Evolutionary conservation across 2,888 invertebrate genomes (phyloP).

Genomic region (Abrostola tripartita): DNA sequence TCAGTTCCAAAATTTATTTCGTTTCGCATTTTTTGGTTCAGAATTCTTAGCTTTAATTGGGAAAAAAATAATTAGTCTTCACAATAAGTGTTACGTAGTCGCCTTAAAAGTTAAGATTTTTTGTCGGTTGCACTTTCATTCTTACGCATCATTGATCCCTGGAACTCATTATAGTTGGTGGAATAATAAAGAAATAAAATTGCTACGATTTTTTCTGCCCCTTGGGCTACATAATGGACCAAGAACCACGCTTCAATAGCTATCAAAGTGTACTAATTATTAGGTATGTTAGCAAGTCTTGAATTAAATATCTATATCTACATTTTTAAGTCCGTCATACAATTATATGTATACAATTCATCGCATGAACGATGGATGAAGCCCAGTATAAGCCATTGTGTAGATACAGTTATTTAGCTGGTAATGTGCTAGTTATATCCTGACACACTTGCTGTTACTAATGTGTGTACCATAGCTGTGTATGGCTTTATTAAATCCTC

Average conservation of each 20-base stretch:
- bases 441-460: not conserved
- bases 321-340: not conserved
- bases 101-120: conserved; percentile 17
- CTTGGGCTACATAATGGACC: not conserved
- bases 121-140: conserved; percentile 9
- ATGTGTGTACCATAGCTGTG: not conserved
- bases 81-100: conserved; percentile 31
- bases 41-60: not conserved
- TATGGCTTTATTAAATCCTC: conserved; percentile 7
- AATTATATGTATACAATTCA: not conserved
- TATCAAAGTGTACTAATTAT: not conserved
- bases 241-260: not conserved
- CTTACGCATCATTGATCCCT: conserved; percentile 20
- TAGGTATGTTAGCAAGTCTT: too few relatives aligned
- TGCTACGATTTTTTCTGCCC: not conserved
- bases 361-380: not conserved
- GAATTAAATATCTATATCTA: not conserved
- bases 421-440: not conserved
- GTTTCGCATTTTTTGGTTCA: not conserved
- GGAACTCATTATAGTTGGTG: not conserved
- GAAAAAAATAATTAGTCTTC: conserved; percentile 12
- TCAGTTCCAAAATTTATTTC: conserved; percentile 13
- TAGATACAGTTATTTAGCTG: conserved; percentile 1
- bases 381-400: not conserved
- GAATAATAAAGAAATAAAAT: not conserved